Conservation (phyloP, 2,797 vertebrate genomes). For the Ciconia nigra region DNA sequence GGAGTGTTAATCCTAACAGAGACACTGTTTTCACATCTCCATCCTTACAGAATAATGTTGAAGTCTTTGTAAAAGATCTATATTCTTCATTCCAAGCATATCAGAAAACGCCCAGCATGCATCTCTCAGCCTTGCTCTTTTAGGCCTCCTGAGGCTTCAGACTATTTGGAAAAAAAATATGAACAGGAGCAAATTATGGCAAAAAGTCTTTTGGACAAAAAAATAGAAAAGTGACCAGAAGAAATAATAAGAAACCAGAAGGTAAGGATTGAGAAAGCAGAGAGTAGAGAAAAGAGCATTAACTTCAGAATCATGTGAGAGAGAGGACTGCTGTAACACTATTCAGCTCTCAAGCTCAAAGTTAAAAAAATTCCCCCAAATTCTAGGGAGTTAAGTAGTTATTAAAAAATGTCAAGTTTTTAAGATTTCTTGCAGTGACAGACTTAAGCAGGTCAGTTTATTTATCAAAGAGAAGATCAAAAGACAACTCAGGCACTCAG, state of each 20-base stretch:
- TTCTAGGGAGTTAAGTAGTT: not conserved
- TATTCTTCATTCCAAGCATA: not conserved
- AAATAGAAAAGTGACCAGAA: not conserved
- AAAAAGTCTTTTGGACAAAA: not conserved
- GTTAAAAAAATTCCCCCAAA: not conserved
- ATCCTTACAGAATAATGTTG: not conserved
- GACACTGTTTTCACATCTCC: not conserved
- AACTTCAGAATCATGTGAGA: not conserved
- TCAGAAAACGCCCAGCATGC: not conserved
- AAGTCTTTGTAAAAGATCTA: not conserved
- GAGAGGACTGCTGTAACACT: not conserved
- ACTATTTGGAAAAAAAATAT: not conserved
- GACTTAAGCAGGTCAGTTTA: not conserved
- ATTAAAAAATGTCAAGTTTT: not conserved
- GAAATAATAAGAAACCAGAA: not conserved
- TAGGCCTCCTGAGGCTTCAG: not conserved
- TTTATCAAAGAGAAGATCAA: not conserved
- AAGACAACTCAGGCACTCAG: not conserved
- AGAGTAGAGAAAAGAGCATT: not conserved
- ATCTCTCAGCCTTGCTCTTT: not conserved
- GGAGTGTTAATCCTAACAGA: not conserved
- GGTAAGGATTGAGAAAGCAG: not conserved
- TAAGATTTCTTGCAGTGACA: not conserved
- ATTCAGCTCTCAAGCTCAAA: not conserved
- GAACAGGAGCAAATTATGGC: not conserved